Percentiles rank a stretch among this genome's conserved stretches.
phyloP scores from a whole-genome alignment of 1,140 invertebrate genomes.

The Sitophilus oryzae region DNA sequence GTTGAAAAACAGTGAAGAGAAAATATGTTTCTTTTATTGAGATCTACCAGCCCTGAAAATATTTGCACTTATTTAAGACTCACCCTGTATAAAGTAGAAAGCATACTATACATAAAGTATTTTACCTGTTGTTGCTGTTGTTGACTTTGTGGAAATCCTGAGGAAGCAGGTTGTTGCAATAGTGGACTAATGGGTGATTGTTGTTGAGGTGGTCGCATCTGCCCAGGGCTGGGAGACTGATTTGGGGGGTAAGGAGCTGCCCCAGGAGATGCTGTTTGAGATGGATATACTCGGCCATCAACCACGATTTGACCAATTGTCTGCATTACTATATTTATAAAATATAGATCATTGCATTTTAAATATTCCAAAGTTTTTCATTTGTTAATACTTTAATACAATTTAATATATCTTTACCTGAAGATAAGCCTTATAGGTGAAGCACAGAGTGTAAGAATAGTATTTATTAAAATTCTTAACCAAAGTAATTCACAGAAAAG shows the following conservation, averaged over 20 bases:
- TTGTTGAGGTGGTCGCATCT: conserved; percentile 39
- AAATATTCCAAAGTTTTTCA: too few relatives aligned
- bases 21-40: too few relatives aligned
- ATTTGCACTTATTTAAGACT: too few relatives aligned
- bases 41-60: too few relatives aligned
- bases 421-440: conserved; percentile 33
- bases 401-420: conserved; percentile 30
- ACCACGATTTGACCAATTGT: conserved; percentile 70
- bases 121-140: not conserved
- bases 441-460: too few relatives aligned
- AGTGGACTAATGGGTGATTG: conserved; percentile 39
- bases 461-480: too few relatives aligned
- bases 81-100: too few relatives aligned
- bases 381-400: too few relatives aligned
- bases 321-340: conserved; percentile 61
- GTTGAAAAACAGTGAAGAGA: too few relatives aligned
- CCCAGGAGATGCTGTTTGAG: conserved; percentile 44
- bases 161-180: conserved; percentile 37
- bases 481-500: too few relatives aligned
- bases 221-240: conserved; percentile 40
- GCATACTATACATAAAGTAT: too few relatives aligned
- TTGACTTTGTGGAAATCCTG: conserved; percentile 31
- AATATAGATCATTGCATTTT: too few relatives aligned
- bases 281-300: conserved; percentile 61
- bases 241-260: conserved; percentile 40